Evolutionary conservation across 2,888 invertebrate genomes (phyloP).

Genomic region (Stratiomys singularior): DNA sequence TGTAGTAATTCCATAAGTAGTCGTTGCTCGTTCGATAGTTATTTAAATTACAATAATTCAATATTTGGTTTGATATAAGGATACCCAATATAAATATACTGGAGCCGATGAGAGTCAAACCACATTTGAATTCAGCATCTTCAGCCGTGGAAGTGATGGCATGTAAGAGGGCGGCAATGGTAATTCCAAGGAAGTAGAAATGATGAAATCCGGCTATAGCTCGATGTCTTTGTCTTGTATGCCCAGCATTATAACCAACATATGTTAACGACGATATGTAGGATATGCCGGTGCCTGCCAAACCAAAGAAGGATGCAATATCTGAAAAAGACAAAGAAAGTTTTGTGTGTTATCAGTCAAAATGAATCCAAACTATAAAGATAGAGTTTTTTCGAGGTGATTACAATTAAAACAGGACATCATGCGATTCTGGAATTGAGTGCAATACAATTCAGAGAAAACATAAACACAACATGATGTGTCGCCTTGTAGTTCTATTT

Average conservation of each 20-base stretch:
- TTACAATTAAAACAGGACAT: background rate
- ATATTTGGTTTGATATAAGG: constrained; percentile 34
- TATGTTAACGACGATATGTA: constrained; percentile 41
- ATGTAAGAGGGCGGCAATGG: constrained; percentile 16
- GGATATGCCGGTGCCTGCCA: constrained; percentile 34
- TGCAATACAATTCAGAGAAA: too few species aligned
- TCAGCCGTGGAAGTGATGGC: background rate
- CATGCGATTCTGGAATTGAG: too few species aligned
- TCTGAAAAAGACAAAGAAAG: constrained; percentile 1
- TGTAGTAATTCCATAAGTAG: constrained; percentile 36
- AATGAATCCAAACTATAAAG: background rate
- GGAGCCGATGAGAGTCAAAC: background rate
- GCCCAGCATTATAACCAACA: constrained; percentile 10
- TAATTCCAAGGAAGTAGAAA: constrained; percentile 25
- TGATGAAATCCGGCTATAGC: constrained; percentile 16
- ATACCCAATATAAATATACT: constrained; percentile 14
- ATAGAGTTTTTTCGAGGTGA: background rate
- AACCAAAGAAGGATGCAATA: constrained; percentile 32
- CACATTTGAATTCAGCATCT: constrained; percentile 21
- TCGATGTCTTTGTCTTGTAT: constrained; percentile 27
- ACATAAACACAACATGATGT: too few species aligned
- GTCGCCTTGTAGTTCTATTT: too few species aligned
- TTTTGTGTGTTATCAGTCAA: background rate
- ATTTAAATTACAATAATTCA: constrained; percentile 34
- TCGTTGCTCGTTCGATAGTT: constrained; percentile 36